phyloP scores from a whole-genome alignment of 2,888 invertebrate genomes.

The Lasioglossum calceatum region DNA sequence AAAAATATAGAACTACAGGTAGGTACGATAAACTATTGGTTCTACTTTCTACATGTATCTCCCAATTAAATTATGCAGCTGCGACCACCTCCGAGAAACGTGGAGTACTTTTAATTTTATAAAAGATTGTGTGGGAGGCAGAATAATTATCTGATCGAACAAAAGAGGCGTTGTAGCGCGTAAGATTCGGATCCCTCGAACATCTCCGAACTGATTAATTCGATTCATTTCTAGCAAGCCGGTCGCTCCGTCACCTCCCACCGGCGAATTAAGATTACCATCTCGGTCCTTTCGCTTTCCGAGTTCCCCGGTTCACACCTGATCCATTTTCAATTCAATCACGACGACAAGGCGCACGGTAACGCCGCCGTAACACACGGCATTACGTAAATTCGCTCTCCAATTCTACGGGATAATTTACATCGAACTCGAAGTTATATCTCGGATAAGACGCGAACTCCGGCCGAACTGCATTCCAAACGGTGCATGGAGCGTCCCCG shows the following conservation, averaged over 20 bases:
- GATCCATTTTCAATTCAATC: constrained; percentile 52
- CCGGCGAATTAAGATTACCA: constrained; percentile 18
- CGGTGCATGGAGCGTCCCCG: constrained; percentile 44
- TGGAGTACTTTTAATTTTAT: neutral
- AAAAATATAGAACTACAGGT: neutral
- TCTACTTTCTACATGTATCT: neutral
- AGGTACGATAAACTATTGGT: neutral
- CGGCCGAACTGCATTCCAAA: constrained; percentile 50
- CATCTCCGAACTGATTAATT: neutral
- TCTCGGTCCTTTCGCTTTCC: neutral
- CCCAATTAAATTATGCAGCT: neutral
- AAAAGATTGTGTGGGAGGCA: neutral
- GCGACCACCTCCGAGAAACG: no score
- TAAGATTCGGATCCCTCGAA: neutral
- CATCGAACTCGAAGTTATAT: constrained; percentile 54
- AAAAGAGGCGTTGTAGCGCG: neutral
- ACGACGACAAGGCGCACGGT: constrained; percentile 17
- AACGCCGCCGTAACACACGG: constrained; percentile 26
- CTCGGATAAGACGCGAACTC: constrained; percentile 59
- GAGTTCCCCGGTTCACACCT: constrained; percentile 32
- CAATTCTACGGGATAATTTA: constrained; percentile 51
- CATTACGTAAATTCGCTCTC: constrained; percentile 51
- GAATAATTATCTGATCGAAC: neutral
- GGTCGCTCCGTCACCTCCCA: neutral
- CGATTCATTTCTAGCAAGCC: neutral